A percentile compares a stretch with the other conserved stretches of the same genome.
Evolutionary conservation across 2,888 invertebrate genomes (phyloP).

Genomic region (Trachelus troglodyta): DNA sequence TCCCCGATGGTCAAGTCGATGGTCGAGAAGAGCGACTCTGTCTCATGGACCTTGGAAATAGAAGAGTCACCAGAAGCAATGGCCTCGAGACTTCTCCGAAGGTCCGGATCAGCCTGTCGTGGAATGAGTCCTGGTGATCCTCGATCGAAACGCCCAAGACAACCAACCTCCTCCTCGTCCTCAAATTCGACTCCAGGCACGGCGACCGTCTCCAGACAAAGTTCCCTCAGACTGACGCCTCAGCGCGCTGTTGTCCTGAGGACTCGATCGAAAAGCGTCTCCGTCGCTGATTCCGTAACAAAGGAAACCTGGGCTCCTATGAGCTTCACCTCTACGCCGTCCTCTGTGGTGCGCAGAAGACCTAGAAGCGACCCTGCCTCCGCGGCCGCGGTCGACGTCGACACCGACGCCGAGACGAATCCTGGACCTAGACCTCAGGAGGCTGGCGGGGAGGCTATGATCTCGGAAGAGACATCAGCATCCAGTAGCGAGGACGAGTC

Average conservation of each 20-base stretch:
- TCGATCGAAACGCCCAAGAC: slow-evolving; percentile 57
- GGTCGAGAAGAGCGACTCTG: slow-evolving; percentile 87
- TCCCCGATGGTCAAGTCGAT: slow-evolving; percentile 85
- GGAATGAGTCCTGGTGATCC: slow-evolving; percentile 42
- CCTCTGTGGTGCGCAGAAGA: slow-evolving; percentile 41
- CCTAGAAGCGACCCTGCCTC: slow-evolving; percentile 59
- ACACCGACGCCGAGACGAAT: slow-evolving; percentile 64
- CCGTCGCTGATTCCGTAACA: slow-evolving; percentile 44
- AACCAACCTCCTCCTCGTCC: slow-evolving; percentile 70
- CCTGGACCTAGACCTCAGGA: slow-evolving; percentile 73
- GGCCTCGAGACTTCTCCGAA: slow-evolving; percentile 76
- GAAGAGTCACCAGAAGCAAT: slow-evolving; percentile 80
- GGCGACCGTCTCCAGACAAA: slow-evolving; percentile 48
- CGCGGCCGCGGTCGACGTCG: slow-evolving; percentile 61
- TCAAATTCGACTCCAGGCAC: slow-evolving; percentile 55
- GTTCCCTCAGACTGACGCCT: slow-evolving; percentile 49
- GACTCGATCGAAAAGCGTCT: slow-evolving; percentile 59
- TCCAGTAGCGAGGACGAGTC: slow-evolving; percentile 63
- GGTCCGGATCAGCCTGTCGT: slow-evolving; percentile 67
- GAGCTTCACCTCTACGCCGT: slow-evolving; percentile 55
- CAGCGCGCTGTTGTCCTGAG: slow-evolving; percentile 37
- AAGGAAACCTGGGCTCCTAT: slow-evolving; percentile 48
- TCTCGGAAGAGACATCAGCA: slow-evolving; percentile 69
- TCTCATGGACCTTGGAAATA: slow-evolving; percentile 88
- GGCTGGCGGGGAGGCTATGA: slow-evolving; percentile 77